phyloP scores from a whole-genome alignment of 2,797 vertebrate genomes.

The Poeciliopsis presidionis region DNA sequence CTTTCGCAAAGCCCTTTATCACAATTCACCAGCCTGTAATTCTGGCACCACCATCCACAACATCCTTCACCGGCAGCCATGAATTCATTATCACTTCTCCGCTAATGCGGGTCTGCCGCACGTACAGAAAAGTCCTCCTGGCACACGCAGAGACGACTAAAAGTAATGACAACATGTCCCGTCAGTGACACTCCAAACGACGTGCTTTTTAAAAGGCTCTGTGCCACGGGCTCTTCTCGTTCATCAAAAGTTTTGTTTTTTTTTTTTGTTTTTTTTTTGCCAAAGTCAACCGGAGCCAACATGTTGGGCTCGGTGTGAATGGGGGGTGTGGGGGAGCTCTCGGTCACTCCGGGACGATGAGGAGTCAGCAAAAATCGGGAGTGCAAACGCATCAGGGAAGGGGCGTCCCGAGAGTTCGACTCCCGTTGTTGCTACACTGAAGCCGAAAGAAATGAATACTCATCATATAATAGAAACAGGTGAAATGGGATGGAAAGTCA shows the following conservation, averaged over 20 bases:
- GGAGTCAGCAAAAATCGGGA: slow-evolving; percentile 18
- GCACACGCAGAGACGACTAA: background rate
- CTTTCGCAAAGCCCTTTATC: background rate
- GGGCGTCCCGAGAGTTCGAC: too few species aligned
- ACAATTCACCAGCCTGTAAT: slow-evolving; percentile 8
- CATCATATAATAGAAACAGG: slow-evolving; percentile 5
- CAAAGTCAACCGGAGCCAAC: slow-evolving; percentile 56
- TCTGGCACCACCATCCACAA: slow-evolving; percentile 8
- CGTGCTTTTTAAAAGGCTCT: slow-evolving; percentile 32
- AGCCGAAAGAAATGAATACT: slow-evolving; percentile 5
- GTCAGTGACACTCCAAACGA: slow-evolving; percentile 39
- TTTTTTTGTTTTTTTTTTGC: background rate
- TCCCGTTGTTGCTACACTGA: too few species aligned
- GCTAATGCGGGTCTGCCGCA: background rate
- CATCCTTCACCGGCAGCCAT: background rate
- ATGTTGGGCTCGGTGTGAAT: slow-evolving; percentile 23
- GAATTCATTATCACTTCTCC: background rate
- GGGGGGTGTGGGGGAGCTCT: slow-evolving; percentile 12
- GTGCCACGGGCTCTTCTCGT: slow-evolving; percentile 29
- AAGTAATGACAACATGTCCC: slow-evolving; percentile 20
- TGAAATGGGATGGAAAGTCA: slow-evolving; percentile 15
- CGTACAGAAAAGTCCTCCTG: background rate
- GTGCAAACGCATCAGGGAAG: too few species aligned
- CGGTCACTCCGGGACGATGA: slow-evolving; percentile 34
- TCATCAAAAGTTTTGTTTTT: slow-evolving; percentile 62